A percentile compares a stretch with the other conserved stretches of the same genome.
These are phyloP conservation scores for Shargacucullia verbasci DNA, from an alignment of 2,888 invertebrate species.

Conservation along the genomic window DNA sequence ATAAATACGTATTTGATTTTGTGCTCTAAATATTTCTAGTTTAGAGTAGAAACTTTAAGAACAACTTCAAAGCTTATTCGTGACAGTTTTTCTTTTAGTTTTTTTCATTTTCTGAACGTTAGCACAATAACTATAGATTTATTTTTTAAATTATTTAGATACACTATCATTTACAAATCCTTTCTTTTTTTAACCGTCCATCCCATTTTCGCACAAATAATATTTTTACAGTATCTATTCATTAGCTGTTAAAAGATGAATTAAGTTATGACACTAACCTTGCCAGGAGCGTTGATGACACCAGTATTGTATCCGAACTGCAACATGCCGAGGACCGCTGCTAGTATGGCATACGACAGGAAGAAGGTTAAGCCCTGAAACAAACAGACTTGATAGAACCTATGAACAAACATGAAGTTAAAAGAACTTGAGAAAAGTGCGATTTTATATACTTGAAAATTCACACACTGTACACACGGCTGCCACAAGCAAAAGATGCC, in stretches of 20 bases:
- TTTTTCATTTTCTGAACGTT: background rate
- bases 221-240: too few relatives aligned
- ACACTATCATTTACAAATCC: too few relatives aligned
- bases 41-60: too few relatives aligned
- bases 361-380: constrained; percentile 97
- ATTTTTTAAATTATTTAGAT: too few relatives aligned
- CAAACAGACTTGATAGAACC: constrained; percentile 26
- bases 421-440: constrained; percentile 20
- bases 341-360: constrained; percentile 97
- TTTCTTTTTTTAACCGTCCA: too few relatives aligned
- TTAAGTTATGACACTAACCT: constrained; percentile 83
- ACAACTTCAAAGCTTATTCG: too few relatives aligned
- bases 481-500: background rate
- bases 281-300: constrained; percentile 98
- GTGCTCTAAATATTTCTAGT: too few relatives aligned
- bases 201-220: too few relatives aligned
- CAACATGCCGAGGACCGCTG: constrained; percentile 98
- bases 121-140: too few relatives aligned
- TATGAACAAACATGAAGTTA: background rate
- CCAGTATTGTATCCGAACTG: constrained; percentile 99
- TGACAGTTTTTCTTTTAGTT: too few relatives aligned
- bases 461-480: background rate
- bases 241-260: too few relatives aligned
- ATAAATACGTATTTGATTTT: too few relatives aligned
- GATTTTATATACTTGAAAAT: background rate